phyloP scores from a whole-genome alignment of 2,113 vertebrate species.

The Lucifuga dentata region DNA sequence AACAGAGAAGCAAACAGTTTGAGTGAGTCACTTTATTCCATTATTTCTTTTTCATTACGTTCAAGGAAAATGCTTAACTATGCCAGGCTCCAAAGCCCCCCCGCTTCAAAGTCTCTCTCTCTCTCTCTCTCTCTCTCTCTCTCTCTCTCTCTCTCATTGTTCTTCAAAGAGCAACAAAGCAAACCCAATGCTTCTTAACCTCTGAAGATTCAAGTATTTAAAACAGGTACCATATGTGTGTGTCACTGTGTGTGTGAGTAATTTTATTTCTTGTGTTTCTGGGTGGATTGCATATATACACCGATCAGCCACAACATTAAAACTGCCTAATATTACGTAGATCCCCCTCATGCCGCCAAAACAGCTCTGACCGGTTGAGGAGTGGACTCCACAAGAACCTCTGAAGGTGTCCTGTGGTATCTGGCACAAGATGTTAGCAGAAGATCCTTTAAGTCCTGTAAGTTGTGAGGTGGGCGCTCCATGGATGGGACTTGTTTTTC shows the following conservation, averaged over 20 bases:
- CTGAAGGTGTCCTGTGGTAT: too few species aligned
- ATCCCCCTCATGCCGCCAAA: too few species aligned
- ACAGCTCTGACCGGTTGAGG: too few species aligned
- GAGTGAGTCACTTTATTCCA: conserved; percentile 44
- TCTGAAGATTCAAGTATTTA: conserved; percentile 62
- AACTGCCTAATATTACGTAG: too few species aligned
- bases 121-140: background rate
- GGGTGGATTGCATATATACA: too few species aligned
- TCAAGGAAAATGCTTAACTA: conserved; percentile 48
- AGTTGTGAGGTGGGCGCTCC: too few species aligned
- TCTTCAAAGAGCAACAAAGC: conserved; percentile 60
- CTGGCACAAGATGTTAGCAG: too few species aligned
- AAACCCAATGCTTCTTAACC: conserved; percentile 48
- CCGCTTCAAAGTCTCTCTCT: conserved; percentile 32
- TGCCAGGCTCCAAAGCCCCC: conserved; percentile 42
- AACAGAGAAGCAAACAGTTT: conserved; percentile 38
- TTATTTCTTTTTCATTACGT: conserved; percentile 58
- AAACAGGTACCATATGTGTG: conserved; percentile 17
- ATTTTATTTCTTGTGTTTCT: too few species aligned
- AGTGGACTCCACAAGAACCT: too few species aligned
- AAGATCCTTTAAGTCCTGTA: too few species aligned
- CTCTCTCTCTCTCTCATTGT: conserved; percentile 43
- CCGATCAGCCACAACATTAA: too few species aligned
- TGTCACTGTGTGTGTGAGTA: background rate
- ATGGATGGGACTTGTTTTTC: too few species aligned